Base-by-base conservation (phyloP, 2,113 vertebrate species). In the Corythornis vintsioides region DNA sequence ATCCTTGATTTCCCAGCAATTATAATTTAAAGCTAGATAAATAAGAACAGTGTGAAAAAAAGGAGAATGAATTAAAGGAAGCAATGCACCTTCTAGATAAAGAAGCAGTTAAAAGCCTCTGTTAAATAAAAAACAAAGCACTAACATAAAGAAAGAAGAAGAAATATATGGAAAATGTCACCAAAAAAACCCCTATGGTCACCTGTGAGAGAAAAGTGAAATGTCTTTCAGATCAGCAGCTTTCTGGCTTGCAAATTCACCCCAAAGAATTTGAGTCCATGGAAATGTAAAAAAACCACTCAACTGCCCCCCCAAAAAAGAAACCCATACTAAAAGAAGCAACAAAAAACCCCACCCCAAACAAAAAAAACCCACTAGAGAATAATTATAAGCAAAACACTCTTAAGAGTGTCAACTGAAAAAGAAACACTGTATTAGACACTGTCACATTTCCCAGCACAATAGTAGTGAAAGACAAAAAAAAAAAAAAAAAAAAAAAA, bases 381-480 rank as follows among this genome's bases (percentile, higher is more conserved):
- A 43, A 24, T 80, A 7, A 43, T 85, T 48, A 40, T 16, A 76
- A 42, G 50, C 47, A 85, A 69, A 89, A 76, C 9, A 61, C 11
- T 74, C 47, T 55, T 7, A 70, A 78, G 24, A 67, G 11, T 88
- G 67, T 33, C 87, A 93, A 60, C 47, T 43, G 90, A 95, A 91
- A 96, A 89, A 60, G 45, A 96, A 95, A 89, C 50, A 52, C 17
- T 31, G 17, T 67, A 63, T 28, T 38, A 73, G 52, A 47, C 3
- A 8, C 13, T 47, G 71, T 59, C 82, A 70, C 25, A 17, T 89
- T 93, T 94, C 29, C 20, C 53, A 86, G 48, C 33, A 91, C 52
- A 93, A 87, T 15, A 60, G 86, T 89, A 73, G 43, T 78, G 65
- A 88, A 95, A 90, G 47, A 87, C 71, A 89, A 86, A 76, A 86